A percentile compares a stretch with the other conserved stretches of the same genome.
Evolutionary conservation across 2,888 invertebrate species (phyloP).

Genomic region (Elysia crispata): DNA sequence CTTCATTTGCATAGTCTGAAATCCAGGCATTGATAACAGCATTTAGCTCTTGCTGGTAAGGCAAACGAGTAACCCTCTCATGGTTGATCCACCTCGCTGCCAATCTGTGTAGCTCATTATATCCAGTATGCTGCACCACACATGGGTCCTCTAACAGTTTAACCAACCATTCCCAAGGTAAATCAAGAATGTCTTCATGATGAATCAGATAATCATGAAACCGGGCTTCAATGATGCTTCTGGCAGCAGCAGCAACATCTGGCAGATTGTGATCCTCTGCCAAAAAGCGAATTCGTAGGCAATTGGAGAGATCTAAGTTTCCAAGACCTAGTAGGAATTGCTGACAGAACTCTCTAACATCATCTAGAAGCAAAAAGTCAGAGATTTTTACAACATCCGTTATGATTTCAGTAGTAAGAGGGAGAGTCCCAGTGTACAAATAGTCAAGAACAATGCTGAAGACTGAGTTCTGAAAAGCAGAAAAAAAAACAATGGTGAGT

Average conservation of each 20-base stretch:
- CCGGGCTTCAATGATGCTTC: constrained; percentile 69
- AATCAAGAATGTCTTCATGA: constrained; percentile 72
- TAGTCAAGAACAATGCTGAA: constrained; percentile 71
- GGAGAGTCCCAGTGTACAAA: constrained; percentile 73
- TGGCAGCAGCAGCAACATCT: constrained; percentile 67
- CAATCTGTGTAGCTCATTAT: constrained; percentile 66
- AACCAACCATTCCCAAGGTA: constrained; percentile 67
- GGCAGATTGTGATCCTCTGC: constrained; percentile 72
- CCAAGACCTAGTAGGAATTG: constrained; percentile 73
- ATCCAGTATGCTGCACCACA: constrained; percentile 69
- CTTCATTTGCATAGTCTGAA: constrained; percentile 58
- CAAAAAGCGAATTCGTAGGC: constrained; percentile 67
- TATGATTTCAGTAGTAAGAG: constrained; percentile 67
- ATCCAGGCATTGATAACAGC: constrained; percentile 68
- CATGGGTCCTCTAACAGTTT: constrained; percentile 67
- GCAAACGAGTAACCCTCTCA: constrained; percentile 59
- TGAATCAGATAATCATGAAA: constrained; percentile 74
- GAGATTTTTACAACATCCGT: constrained; percentile 72
- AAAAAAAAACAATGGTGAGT: too few relatives aligned
- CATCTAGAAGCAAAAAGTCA: constrained; percentile 74
- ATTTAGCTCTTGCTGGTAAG: constrained; percentile 60
- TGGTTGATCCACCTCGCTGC: constrained; percentile 70
- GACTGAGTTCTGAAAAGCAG: constrained; percentile 58
- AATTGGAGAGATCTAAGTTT: constrained; percentile 72
- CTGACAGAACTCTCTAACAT: constrained; percentile 72